phyloP scores from a whole-genome alignment of 2,888 invertebrate species.

The Drosophila parthenogenetica region DNA sequence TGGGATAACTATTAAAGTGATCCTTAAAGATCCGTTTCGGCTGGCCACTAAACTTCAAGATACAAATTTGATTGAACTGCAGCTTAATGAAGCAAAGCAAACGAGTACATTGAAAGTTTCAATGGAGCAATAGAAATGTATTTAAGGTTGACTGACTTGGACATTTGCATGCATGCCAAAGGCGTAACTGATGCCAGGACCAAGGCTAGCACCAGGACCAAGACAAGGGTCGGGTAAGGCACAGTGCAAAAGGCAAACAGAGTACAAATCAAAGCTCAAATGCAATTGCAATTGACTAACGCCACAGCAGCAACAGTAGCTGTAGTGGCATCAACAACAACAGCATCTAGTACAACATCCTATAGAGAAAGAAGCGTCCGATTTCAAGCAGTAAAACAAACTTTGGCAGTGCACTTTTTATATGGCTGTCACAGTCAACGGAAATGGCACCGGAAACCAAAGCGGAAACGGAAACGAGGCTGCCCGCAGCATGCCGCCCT shows the following conservation, averaged over 20 bases:
- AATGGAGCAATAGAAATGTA: constrained; percentile 24
- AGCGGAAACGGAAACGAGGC: constrained; percentile 54
- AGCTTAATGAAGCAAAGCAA: constrained; percentile 43
- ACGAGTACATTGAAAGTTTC: constrained; percentile 11
- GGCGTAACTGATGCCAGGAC: constrained; percentile 28
- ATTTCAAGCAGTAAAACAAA: constrained; percentile 61
- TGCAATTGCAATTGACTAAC: constrained; percentile 61
- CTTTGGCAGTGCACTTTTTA: constrained; percentile 55
- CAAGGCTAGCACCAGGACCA: constrained; percentile 6
- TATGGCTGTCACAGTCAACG: constrained; percentile 63
- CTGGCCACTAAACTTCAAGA: constrained; percentile 29
- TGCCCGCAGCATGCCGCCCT: constrained; percentile 47
- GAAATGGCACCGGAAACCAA: constrained; percentile 51
- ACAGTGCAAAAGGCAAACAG: constrained; percentile 20
- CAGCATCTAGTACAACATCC: constrained; percentile 29
- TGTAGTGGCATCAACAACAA: constrained; percentile 7
- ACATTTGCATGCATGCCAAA: constrained; percentile 59
- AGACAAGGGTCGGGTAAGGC: not conserved
- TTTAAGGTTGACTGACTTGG: constrained; percentile 45
- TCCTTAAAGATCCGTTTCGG: constrained; percentile 54
- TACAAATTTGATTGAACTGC: constrained; percentile 69
- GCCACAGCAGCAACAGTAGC: constrained; percentile 14
- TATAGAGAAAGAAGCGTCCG: constrained; percentile 36
- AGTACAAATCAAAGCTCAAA: constrained; percentile 54
- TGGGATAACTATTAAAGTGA: constrained; percentile 51